phyloP scores from a whole-genome alignment of 2,888 invertebrate genomes.

The Apodemia duryi region DNA sequence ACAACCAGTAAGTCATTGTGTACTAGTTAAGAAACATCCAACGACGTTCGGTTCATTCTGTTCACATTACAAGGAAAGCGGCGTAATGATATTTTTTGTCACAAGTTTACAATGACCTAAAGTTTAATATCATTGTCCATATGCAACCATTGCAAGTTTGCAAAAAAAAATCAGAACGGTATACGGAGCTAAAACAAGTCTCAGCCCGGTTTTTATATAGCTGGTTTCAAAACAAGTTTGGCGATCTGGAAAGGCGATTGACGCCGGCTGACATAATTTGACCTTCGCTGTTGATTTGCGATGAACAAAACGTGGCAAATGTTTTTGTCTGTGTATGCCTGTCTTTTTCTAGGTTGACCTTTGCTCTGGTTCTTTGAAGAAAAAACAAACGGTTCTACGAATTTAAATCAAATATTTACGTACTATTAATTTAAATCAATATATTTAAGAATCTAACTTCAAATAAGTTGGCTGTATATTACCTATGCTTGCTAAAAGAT shows the following conservation, averaged over 20 bases:
- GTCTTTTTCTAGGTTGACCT: slow-evolving; percentile 18
- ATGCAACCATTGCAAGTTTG: slow-evolving; percentile 3
- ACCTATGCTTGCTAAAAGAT: too few species aligned
- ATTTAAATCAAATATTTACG: background rate
- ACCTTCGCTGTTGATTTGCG: slow-evolving; percentile 40
- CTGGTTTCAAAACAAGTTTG: slow-evolving; percentile 43
- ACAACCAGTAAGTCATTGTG: background rate
- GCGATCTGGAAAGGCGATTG: slow-evolving; percentile 43
- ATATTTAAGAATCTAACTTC: too few species aligned
- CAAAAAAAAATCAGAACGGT: slow-evolving; percentile 26
- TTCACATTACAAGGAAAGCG: background rate
- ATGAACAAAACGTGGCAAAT: slow-evolving; percentile 37
- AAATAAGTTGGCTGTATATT: too few species aligned
- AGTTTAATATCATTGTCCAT: background rate
- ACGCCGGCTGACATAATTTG: slow-evolving; percentile 48
- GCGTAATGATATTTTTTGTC: background rate
- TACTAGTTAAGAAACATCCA: background rate
- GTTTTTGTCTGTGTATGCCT: slow-evolving; percentile 25
- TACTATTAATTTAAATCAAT: background rate
- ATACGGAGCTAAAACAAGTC: slow-evolving; percentile 31
- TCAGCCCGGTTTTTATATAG: slow-evolving; percentile 34
- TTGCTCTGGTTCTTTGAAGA: background rate
- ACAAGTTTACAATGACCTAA: background rate
- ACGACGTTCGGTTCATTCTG: background rate
- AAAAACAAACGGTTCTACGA: background rate